Base-by-base conservation (phyloP, 2,113 vertebrate genomes). In the Patagioenas fasciata region DNA sequence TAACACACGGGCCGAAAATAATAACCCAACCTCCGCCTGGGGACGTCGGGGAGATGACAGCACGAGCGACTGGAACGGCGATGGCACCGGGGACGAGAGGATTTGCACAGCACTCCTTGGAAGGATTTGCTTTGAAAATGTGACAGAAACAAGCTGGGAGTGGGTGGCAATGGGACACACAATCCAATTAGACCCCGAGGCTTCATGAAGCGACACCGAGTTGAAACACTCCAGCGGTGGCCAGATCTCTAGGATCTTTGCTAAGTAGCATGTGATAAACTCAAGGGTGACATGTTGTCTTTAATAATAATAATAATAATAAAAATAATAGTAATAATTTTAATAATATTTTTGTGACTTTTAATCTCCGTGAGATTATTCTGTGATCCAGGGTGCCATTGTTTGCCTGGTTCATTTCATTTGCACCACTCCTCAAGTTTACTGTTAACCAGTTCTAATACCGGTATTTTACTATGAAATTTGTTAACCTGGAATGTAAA, bases 331-430 rank as follows among this genome's bases (percentile, higher is more conserved):
- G 73, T 97, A 97, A 96, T 96, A 93, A 95, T 95, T 95, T 88
- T 94, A 94, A 95, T 93, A 97, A 96, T 97, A 72, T 71, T 93
- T 96, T 38, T 87, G 94, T 97, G 96, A 97, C 94, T 97, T 91
- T 96, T 97, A 96, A 98, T 98, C 98, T 98, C 98, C 96, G 94
- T 97, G 98, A 98, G 98, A 98, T 98, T 96, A 94, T 84, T 96
- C 96, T 97, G 97, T 84, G 80, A 95, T 97, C 97, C 97, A 97
- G 97, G 98, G 97, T 98, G 98, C 98, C 98, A 97, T 97, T 96
- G 84, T 97, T 90, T 85, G 92, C 93, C 95, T 96, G 80, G 93
- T 95, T 96, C 57, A 69, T 89, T 96, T 96, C 26, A 96, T 91
- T 96, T 94, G 88, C 77, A 57, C 89, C 96, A 87, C 97, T 97